Evolutionary conservation across 2,888 invertebrate genomes (phyloP).

Genomic region (Prosapia bicincta): DNA sequence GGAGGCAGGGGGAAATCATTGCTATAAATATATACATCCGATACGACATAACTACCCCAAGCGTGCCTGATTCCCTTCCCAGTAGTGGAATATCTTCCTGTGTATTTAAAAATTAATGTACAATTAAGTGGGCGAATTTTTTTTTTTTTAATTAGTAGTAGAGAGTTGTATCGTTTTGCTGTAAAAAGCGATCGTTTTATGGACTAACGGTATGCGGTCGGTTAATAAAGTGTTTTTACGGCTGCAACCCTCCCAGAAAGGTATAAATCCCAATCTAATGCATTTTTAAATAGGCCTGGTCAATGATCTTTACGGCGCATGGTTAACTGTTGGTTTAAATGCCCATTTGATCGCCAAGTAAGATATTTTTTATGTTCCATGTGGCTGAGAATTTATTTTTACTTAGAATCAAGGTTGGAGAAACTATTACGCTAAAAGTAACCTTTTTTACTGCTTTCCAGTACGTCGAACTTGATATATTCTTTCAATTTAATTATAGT

Average conservation of each 20-base stretch:
- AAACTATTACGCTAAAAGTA: too few species aligned
- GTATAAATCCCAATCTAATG: neutral
- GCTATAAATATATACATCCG: neutral
- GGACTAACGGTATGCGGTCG: neutral
- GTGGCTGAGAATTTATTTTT: too few species aligned
- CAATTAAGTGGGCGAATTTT: neutral
- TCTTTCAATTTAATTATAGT: too few species aligned
- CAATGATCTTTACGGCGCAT: neutral
- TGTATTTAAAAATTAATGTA: neutral
- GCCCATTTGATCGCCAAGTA: too few species aligned
- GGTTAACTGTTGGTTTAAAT: neutral
- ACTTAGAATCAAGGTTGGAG: too few species aligned
- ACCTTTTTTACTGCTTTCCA: too few species aligned
- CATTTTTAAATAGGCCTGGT: neutral
- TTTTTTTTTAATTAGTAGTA: too few species aligned
- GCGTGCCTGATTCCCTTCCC: neutral
- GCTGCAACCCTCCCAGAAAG: neutral
- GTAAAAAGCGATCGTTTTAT: neutral
- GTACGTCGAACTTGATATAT: too few species aligned
- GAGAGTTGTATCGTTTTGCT: neutral
- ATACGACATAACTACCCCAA: neutral
- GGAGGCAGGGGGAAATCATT: neutral
- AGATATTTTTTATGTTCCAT: too few species aligned
- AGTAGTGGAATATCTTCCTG: neutral
- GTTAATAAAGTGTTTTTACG: neutral